These are phyloP conservation scores for Cryptus armator DNA, from an alignment of 2,888 invertebrate genomes.

Conservation along the genomic window DNA sequence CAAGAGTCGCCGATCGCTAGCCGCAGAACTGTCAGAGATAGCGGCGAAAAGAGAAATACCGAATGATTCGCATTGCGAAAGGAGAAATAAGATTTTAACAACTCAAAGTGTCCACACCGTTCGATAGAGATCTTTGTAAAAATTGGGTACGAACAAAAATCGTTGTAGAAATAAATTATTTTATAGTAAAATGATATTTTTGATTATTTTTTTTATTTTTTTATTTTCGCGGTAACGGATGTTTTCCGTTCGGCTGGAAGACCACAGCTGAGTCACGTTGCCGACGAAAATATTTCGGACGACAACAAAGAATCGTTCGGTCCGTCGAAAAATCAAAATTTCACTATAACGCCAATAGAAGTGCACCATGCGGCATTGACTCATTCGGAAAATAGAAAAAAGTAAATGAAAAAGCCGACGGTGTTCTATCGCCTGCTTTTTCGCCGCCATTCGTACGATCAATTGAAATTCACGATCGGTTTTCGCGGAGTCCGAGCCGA, in stretches of 20 bases:
- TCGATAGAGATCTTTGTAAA: neutral
- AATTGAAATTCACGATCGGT: neutral
- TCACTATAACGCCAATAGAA: conserved; percentile 50
- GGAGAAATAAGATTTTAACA: conserved; percentile 3
- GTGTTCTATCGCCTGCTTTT: no score
- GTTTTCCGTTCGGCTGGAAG: no score
- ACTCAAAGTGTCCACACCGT: conserved; percentile 15
- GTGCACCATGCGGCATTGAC: conserved; percentile 26
- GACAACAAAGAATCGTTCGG: no score
- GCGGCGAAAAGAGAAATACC: conserved; percentile 53
- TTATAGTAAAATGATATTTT: no score
- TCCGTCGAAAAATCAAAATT: conserved; percentile 43
- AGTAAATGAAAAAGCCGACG: neutral
- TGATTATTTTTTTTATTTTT: no score
- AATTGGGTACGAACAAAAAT: conserved; percentile 29
- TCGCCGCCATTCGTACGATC: neutral
- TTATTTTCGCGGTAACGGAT: no score
- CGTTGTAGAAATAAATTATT: no score
- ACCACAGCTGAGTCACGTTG: no score
- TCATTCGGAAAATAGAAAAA: conserved; percentile 30
- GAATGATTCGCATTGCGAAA: neutral
- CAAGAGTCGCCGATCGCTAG: conserved; percentile 65
- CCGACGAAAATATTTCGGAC: no score
- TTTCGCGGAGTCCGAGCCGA: neutral
- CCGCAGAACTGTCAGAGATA: conserved; percentile 70